A percentile compares a stretch with the other conserved stretches of the same genome.
These are phyloP conservation scores for Hoplodrina ambigua DNA, from an alignment of 2,888 invertebrate genomes.

Conservation along the genomic window DNA sequence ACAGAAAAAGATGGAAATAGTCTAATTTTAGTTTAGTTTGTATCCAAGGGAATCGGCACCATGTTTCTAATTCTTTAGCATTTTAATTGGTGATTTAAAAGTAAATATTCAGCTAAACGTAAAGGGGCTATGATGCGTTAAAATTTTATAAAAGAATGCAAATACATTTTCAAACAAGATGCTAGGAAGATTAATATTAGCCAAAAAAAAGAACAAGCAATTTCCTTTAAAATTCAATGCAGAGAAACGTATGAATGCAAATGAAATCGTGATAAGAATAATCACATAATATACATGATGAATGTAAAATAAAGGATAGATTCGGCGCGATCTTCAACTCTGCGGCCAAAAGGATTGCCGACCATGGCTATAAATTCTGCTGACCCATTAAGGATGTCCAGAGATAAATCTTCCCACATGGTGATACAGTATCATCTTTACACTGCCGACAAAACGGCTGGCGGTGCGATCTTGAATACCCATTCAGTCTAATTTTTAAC, in stretches of 20 bases:
- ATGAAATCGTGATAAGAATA: slow-evolving; percentile 62
- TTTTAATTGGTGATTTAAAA: too few species aligned
- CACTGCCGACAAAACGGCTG: slow-evolving; percentile 25
- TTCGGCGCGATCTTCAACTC: slow-evolving; percentile 54
- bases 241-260: slow-evolving; percentile 56
- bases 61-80: too few species aligned
- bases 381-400: slow-evolving; percentile 53
- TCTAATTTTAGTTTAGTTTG: too few species aligned
- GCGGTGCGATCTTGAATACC: slow-evolving; percentile 1
- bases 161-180: neutral
- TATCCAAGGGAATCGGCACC: too few species aligned
- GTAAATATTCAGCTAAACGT: too few species aligned
- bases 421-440: slow-evolving; percentile 19
- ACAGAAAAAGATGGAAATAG: too few species aligned
- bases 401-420: slow-evolving; percentile 51
- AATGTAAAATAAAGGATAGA: slow-evolving; percentile 48
- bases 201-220: slow-evolving; percentile 42
- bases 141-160: too few species aligned
- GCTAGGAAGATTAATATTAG: slow-evolving; percentile 11
- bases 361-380: slow-evolving; percentile 58
- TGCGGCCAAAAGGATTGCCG: slow-evolving; percentile 57
- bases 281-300: slow-evolving; percentile 58
- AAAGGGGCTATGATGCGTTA: too few species aligned
- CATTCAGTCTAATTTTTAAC: neutral
- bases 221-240: slow-evolving; percentile 49